Evolutionary conservation across 2,113 vertebrate genomes (phyloP).

Genomic region (Centropus unirufus): DNA sequence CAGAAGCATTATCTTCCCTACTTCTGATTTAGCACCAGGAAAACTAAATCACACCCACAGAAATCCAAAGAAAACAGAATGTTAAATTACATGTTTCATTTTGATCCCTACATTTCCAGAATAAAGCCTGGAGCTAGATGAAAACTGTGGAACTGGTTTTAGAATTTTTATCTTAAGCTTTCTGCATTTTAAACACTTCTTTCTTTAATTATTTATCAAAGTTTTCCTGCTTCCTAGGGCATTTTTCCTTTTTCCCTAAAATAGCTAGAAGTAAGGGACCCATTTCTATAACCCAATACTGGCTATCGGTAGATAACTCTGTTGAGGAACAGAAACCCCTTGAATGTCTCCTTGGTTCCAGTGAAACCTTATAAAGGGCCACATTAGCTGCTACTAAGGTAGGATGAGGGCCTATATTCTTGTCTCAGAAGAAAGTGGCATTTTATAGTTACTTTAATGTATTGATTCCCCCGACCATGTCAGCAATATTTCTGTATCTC

Average conservation of each 20-base stretch:
- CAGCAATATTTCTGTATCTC: constrained; percentile 47
- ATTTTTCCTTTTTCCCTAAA: not conserved
- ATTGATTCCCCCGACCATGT: constrained; percentile 3
- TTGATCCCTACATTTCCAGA: not conserved
- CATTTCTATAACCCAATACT: not conserved
- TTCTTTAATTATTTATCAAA: not conserved
- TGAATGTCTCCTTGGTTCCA: not conserved
- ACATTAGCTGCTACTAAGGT: not conserved
- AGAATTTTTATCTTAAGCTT: not conserved
- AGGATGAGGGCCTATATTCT: constrained; percentile 5
- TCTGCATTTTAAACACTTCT: not conserved
- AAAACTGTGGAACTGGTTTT: not conserved
- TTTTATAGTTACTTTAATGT: not conserved
- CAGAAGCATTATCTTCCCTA: not conserved
- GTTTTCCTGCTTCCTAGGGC: not conserved
- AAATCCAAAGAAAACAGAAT: not conserved
- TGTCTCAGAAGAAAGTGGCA: not conserved
- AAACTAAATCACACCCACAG: not conserved
- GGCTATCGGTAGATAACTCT: not conserved
- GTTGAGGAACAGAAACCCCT: not conserved
- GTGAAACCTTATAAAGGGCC: not conserved
- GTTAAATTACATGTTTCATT: not conserved
- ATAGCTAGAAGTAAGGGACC: not conserved
- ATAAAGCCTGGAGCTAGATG: not conserved
- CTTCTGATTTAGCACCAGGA: not conserved